These are phyloP conservation scores for Stenurella melanura DNA, from an alignment of 2,888 invertebrate genomes.

Conservation along the genomic window DNA sequence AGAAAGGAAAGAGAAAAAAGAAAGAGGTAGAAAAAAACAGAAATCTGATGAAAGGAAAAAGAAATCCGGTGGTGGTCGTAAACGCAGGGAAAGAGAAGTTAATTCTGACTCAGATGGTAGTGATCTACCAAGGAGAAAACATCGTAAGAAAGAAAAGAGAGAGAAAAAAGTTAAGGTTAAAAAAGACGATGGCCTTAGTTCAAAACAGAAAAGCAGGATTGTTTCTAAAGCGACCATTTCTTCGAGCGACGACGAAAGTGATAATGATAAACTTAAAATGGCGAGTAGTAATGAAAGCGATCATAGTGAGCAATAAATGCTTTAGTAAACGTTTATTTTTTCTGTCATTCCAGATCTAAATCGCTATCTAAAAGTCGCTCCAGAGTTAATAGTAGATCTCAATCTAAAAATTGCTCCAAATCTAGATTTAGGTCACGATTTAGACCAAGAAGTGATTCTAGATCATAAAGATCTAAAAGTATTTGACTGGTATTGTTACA, in stretches of 20 bases:
- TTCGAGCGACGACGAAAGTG: slow-evolving; percentile 88
- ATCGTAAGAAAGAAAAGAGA: slow-evolving; percentile 62
- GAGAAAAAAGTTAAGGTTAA: slow-evolving; percentile 58
- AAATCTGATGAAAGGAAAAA: slow-evolving; percentile 68
- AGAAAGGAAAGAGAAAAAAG: slow-evolving; percentile 69
- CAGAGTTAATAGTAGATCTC: neutral
- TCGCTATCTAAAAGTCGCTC: neutral
- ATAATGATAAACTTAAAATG: slow-evolving; percentile 76
- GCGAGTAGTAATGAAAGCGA: slow-evolving; percentile 76
- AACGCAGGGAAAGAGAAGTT: slow-evolving; percentile 65
- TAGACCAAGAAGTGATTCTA: too few relatives aligned
- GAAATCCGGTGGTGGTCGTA: slow-evolving; percentile 69
- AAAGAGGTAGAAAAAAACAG: slow-evolving; percentile 67
- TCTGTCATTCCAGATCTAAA: neutral
- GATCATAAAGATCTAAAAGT: too few relatives aligned
- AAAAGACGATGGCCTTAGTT: slow-evolving; percentile 82
- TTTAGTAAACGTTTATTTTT: too few relatives aligned
- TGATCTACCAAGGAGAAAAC: slow-evolving; percentile 76
- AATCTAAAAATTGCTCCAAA: neutral
- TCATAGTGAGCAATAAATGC: neutral
- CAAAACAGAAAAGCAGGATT: slow-evolving; percentile 90
- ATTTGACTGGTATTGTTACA: too few relatives aligned
- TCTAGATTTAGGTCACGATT: neutral
- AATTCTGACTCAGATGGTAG: slow-evolving; percentile 77
- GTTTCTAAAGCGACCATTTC: slow-evolving; percentile 97